A percentile compares a stretch with the other conserved stretches of the same genome.
Evolutionary conservation across 2,888 invertebrate genomes (phyloP).

Genomic region (Endotricha flammealis): DNA sequence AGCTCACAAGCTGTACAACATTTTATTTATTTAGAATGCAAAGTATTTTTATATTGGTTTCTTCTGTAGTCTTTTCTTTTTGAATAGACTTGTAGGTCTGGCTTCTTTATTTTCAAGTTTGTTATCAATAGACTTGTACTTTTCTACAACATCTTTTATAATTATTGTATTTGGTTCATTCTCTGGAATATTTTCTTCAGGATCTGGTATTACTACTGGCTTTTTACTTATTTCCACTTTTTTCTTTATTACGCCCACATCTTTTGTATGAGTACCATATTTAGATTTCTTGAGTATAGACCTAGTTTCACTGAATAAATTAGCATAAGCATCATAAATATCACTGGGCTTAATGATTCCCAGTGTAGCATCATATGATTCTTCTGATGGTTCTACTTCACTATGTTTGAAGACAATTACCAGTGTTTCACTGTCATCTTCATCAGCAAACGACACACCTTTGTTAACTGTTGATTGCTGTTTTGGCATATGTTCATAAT

Average conservation of each 20-base stretch:
- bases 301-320: constrained; percentile 40
- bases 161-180: constrained; percentile 33
- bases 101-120: constrained; percentile 27
- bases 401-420: constrained; percentile 58
- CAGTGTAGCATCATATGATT: constrained; percentile 38
- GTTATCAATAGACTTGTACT: constrained; percentile 24
- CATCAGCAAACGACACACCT: constrained; percentile 60
- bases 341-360: constrained; percentile 67
- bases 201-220: constrained; percentile 14
- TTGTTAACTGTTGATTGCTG: constrained; percentile 30
- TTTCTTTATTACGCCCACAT: constrained; percentile 10
- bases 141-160: constrained; percentile 57
- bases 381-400: constrained; percentile 30
- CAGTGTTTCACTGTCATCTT: constrained; percentile 53
- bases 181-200: constrained; percentile 13
- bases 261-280: constrained; percentile 25
- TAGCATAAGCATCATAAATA: constrained; percentile 50
- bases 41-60: too few relatives aligned
- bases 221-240: constrained; percentile 9
- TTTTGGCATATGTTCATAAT: constrained; percentile 18
- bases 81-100: constrained; percentile 61
- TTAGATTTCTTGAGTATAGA: constrained; percentile 65
- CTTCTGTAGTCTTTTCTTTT: constrained; percentile 53
- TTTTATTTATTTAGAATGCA: too few relatives aligned
- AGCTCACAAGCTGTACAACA: too few relatives aligned